Percentiles rank a stretch among this genome's conserved stretches.
Conservation (phyloP, 2,113 vertebrate species). For the Esox niger region DNA sequence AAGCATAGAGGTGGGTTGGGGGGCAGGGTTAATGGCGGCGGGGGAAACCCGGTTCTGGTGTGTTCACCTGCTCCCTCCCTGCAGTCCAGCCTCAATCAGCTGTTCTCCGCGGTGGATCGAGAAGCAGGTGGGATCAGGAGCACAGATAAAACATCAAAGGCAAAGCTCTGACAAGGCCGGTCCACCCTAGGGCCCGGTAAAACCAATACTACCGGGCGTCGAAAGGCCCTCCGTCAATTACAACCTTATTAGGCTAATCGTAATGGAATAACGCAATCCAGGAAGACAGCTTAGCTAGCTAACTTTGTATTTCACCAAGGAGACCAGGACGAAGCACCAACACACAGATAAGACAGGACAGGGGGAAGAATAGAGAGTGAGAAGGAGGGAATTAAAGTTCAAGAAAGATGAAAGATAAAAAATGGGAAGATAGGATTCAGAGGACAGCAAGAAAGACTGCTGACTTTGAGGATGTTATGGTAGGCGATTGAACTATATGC, state of each 20-base stretch:
- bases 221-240: slow-evolving; percentile 69
- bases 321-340: slow-evolving; percentile 34
- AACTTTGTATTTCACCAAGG: slow-evolving; percentile 8
- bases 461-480: slow-evolving; percentile 39
- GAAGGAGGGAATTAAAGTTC: not conserved
- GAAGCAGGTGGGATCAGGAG: slow-evolving; percentile 23
- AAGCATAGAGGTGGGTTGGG: slow-evolving; percentile 20
- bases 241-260: slow-evolving; percentile 64
- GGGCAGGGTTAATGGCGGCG: too few relatives aligned
- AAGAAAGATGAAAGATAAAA: slow-evolving; percentile 6
- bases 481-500: slow-evolving; percentile 35
- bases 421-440: slow-evolving; percentile 10
- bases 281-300: slow-evolving; percentile 46
- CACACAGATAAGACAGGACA: slow-evolving; percentile 13
- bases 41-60: not conserved
- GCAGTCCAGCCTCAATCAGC: slow-evolving; percentile 30
- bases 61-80: slow-evolving; percentile 12
- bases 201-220: slow-evolving; percentile 55
- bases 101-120: slow-evolving; percentile 22
- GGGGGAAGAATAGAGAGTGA: not conserved
- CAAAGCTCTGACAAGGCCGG: slow-evolving; percentile 54
- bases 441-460: slow-evolving; percentile 18
- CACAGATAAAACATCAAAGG: slow-evolving; percentile 60
- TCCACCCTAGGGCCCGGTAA: slow-evolving; percentile 57
- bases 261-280: slow-evolving; percentile 67